A percentile compares a stretch with the other conserved stretches of the same genome.
Evolutionary conservation across 2,888 invertebrate species (phyloP).

Genomic region (Nomada flava): DNA sequence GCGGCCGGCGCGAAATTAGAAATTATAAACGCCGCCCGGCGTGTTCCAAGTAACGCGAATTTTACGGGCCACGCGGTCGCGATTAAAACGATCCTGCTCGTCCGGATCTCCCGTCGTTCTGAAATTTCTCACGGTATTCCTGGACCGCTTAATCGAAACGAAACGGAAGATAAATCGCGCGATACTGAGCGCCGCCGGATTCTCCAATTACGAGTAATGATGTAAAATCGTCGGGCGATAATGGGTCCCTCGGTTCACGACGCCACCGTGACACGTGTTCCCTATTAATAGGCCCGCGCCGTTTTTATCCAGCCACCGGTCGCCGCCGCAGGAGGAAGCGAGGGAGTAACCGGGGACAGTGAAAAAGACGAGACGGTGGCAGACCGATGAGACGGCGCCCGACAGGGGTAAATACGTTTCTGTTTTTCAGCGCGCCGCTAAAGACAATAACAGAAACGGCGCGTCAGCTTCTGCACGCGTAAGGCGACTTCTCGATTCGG

Average conservation of each 20-base stretch:
- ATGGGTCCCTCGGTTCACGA: constrained; percentile 67
- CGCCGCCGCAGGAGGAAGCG: constrained; percentile 27
- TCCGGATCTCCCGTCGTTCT: neutral
- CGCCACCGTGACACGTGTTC: constrained; percentile 74
- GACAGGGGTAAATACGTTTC: constrained; percentile 74
- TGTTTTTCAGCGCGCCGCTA: constrained; percentile 57
- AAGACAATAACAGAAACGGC: constrained; percentile 74
- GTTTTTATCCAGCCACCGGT: constrained; percentile 68
- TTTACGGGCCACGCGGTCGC: neutral
- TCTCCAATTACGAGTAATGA: constrained; percentile 79
- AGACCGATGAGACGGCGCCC: constrained; percentile 70
- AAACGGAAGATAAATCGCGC: constrained; percentile 49
- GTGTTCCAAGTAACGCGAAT: constrained; percentile 38
- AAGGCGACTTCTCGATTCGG: constrained; percentile 36
- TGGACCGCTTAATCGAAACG: constrained; percentile 51
- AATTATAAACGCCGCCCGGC: constrained; percentile 29
- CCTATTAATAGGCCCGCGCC: constrained; percentile 75
- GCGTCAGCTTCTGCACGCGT: constrained; percentile 10
- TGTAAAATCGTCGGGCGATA: constrained; percentile 79
- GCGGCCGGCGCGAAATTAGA: constrained; percentile 37
- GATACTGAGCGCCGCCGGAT: neutral
- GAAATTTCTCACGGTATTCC: constrained; percentile 17
- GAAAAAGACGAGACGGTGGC: constrained; percentile 58
- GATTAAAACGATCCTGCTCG: constrained; percentile 27
- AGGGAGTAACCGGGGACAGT: constrained; percentile 10